Conservation (phyloP, 2,113 vertebrate species). For the Alectura lathami region DNA sequence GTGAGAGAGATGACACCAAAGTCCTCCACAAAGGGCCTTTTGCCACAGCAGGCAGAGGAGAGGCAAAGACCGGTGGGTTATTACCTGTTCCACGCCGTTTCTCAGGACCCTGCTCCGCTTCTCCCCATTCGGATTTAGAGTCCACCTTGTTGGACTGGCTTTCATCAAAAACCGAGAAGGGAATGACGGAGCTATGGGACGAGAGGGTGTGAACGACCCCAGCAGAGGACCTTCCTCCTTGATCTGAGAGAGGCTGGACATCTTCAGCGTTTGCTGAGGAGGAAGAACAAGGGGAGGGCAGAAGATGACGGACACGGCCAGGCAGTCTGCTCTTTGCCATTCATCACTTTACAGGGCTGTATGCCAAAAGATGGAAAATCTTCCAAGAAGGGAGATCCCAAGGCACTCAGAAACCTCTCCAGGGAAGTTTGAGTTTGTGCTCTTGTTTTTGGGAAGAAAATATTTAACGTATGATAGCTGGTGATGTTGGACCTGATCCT, state of each 20-base stretch:
- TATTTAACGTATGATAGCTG: neutral
- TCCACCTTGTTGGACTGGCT: neutral
- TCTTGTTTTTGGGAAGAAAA: neutral
- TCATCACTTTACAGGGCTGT: accelerated
- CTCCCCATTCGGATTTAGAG: slow-evolving; percentile 16
- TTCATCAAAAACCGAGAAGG: slow-evolving; percentile 37
- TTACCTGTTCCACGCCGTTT: slow-evolving; percentile 52
- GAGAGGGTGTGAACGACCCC: neutral
- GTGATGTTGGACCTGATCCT: neutral
- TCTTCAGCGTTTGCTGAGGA: neutral
- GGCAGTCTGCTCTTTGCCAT: neutral
- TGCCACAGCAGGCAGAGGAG: neutral
- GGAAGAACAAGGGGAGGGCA: neutral
- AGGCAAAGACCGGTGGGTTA: neutral
- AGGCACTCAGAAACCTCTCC: neutral
- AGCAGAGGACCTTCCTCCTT: slow-evolving; percentile 24
- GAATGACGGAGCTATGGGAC: neutral
- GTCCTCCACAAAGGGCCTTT: neutral
- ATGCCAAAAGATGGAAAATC: neutral
- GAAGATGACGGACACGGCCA: neutral
- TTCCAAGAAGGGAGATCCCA: neutral
- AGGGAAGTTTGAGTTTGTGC: neutral
- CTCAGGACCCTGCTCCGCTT: slow-evolving; percentile 55
- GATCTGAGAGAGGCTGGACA: neutral
- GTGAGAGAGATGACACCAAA: neutral